Evolutionary conservation across 1,140 invertebrate species (phyloP).

Genomic region (Drosophila ogumai): DNA sequence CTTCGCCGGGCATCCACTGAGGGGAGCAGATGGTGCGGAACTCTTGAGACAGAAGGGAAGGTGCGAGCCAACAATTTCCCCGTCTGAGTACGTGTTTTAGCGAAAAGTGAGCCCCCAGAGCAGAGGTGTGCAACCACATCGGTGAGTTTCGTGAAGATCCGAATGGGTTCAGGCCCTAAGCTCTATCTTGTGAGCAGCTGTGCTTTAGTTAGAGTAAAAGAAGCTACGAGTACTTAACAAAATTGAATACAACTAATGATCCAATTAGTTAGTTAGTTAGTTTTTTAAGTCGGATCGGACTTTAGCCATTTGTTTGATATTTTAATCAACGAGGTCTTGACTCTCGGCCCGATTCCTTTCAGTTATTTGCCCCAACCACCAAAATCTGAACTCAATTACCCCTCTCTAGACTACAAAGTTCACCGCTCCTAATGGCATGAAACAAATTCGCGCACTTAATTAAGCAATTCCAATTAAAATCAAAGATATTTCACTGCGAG

Average conservation of each 20-base stretch:
- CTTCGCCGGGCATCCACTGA: too few relatives aligned
- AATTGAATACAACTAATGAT: too few relatives aligned
- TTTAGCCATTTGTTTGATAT: neutral
- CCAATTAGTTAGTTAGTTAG: too few relatives aligned
- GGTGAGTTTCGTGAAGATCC: neutral
- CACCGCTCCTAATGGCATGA: constrained; percentile 27
- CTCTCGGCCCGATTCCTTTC: constrained; percentile 4
- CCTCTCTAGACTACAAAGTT: constrained; percentile 25
- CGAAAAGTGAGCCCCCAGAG: neutral
- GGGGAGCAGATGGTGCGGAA: neutral
- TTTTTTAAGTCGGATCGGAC: too few relatives aligned
- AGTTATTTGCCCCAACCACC: constrained; percentile 14
- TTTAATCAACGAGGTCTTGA: neutral
- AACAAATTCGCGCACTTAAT: constrained; percentile 57
- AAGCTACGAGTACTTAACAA: too few relatives aligned
- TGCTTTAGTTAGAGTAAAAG: too few relatives aligned
- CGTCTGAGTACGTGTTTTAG: neutral
- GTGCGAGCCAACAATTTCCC: neutral
- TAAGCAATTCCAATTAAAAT: constrained; percentile 76
- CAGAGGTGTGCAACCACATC: neutral
- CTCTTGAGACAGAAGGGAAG: constrained; percentile 22
- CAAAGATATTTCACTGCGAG: constrained; percentile 51
- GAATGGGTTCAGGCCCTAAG: neutral
- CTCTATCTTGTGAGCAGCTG: too few relatives aligned
- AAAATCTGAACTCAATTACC: constrained; percentile 24